These are phyloP conservation scores for Mareca strepera DNA, from an alignment of 2,797 vertebrate genomes.

Conservation along the genomic window DNA sequence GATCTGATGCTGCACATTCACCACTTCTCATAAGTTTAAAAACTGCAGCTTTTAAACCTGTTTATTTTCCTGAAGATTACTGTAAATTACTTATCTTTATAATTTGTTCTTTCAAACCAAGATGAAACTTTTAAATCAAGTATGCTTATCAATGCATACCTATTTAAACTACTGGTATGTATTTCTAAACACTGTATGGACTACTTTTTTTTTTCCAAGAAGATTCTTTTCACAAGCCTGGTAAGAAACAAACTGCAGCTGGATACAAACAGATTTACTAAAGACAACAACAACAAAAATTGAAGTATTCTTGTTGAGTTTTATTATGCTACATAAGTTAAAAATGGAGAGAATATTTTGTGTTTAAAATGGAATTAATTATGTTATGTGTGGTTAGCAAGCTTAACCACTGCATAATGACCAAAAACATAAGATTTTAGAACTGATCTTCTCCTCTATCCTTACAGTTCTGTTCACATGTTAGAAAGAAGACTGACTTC, in stretches of 20 bases:
- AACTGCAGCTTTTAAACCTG: neutral
- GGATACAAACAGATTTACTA: neutral
- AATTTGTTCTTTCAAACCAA: neutral
- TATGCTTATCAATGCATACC: neutral
- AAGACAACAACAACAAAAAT: neutral
- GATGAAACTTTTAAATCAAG: neutral
- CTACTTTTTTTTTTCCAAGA: neutral
- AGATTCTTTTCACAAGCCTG: neutral
- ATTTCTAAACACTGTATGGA: neutral
- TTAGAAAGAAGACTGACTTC: neutral
- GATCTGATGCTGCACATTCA: neutral
- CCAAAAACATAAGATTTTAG: neutral
- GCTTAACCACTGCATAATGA: neutral
- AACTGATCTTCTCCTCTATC: neutral
- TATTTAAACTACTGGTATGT: neutral
- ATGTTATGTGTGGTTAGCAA: neutral
- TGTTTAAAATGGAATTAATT: neutral
- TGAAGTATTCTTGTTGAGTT: too few species aligned
- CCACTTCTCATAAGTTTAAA: neutral
- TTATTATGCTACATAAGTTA: neutral
- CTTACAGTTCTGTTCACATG: neutral
- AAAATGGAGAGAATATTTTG: neutral
- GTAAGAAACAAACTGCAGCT: neutral
- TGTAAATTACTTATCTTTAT: neutral
- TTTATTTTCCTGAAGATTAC: neutral